Base-by-base conservation (phyloP, 2,888 invertebrate genomes). In the Aphidius colemani region DNA sequence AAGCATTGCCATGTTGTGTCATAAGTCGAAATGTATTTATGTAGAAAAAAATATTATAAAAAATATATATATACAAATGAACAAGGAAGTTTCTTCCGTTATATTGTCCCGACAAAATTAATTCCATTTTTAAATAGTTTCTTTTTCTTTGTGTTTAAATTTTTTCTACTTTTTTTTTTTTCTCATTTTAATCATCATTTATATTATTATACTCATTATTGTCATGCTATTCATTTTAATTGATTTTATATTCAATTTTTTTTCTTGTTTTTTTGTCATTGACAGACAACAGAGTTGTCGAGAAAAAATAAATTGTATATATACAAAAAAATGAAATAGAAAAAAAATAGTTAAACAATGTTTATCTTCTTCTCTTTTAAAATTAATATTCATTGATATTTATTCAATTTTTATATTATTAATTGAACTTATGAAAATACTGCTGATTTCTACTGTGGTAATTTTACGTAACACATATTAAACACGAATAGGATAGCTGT, bases 1-100 rank as follows among this genome's bases (percentile, higher is more conserved):
- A 77, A 77, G 74, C 72, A 71, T 69, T 68, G 73, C 72, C 70
- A 68, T 68, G 77, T 78, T 78, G 78, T 78, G 79, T 78, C 78
- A 78, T 76, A 77, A 78, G 76, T 61, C 73, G 62, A 9, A 61
- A 56, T 44, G 39, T 61, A 63, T 57, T 45, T 9, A 43, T 30
- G 53, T 30, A 55, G 59, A 53, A 51, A 61, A 18, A 30, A 30
- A 30, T 30, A 30, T 30, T 30, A 30, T 30, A 30, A 30, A 30
- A 5, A 30, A 30, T 30, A 30, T 30, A 30, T 30, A 30, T 30
- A 4, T 30, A 30, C 5, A 30, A 30, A 30, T 30, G 64, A 49
- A 58, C 58, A 65, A 63, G 64, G 61, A 57, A 66, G 66, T 62
- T 51, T 58, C 53, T 66, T 69, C 58, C 68, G 63, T 63, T 61